A percentile compares a stretch with the other conserved stretches of the same genome.
These are phyloP conservation scores for Vulpes vulpes DNA, from an alignment of 2,113 vertebrate genomes.

Conservation along the genomic window DNA sequence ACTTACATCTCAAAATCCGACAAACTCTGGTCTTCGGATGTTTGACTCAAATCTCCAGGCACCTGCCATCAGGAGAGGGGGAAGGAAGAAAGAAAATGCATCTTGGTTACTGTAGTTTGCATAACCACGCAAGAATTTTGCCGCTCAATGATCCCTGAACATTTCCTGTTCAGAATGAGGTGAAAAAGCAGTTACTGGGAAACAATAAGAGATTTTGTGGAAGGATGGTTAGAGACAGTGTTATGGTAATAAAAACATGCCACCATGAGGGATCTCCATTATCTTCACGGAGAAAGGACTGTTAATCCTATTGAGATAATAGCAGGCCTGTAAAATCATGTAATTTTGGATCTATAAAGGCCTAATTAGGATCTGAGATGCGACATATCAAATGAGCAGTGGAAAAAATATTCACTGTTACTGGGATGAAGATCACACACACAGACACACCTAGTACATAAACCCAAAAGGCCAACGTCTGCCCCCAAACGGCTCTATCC, in stretches of 20 bases:
- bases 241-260: conserved; percentile 2
- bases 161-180: conserved; percentile 10
- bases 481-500: neutral
- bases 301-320: conserved; percentile 56
- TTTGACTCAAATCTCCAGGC: conserved; percentile 98
- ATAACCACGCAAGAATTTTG: conserved; percentile 49
- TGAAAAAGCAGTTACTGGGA: conserved; percentile 53
- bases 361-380: conserved; percentile 34
- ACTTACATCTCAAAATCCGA: conserved; percentile 99
- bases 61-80: conserved; percentile 88
- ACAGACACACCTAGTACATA: neutral
- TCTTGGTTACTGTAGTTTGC: conserved; percentile 62
- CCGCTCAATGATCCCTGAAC: conserved; percentile 21
- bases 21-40: conserved; percentile 98
- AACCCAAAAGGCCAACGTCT: neutral
- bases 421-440: neutral
- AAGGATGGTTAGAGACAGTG: neutral
- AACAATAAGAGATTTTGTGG: conserved; percentile 48
- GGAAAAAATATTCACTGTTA: neutral
- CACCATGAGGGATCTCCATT: conserved; percentile 20
- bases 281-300: neutral
- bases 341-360: conserved; percentile 39
- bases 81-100: conserved; percentile 47
- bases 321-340: conserved; percentile 47
- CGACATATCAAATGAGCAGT: conserved; percentile 15